These are phyloP conservation scores for Heliconius hermathena DNA, from an alignment of 1,140 invertebrate species.

Conservation along the genomic window DNA sequence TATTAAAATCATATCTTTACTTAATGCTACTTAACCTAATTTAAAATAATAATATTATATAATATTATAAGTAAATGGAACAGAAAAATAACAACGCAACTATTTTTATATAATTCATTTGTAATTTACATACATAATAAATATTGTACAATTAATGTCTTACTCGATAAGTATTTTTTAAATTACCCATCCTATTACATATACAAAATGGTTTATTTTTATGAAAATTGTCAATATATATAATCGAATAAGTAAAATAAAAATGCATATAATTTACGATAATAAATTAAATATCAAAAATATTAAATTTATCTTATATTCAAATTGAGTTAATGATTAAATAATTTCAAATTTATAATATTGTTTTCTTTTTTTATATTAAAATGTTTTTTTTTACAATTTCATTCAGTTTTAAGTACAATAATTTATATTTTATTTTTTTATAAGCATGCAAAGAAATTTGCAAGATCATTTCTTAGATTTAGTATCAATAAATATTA, in stretches of 20 bases:
- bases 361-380: too few relatives aligned
- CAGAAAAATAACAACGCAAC: neutral
- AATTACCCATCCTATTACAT: too few relatives aligned
- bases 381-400: too few relatives aligned
- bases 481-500: slow-evolving; percentile 6
- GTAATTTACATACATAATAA: slow-evolving; percentile 5
- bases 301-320: too few relatives aligned
- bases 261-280: too few relatives aligned
- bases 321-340: neutral
- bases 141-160: too few relatives aligned
- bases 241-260: too few relatives aligned
- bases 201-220: too few relatives aligned
- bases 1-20: neutral
- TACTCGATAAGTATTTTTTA: too few relatives aligned
- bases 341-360: neutral
- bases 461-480: neutral
- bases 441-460: neutral
- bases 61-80: neutral
- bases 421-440: neutral
- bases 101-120: neutral
- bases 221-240: too few relatives aligned
- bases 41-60: neutral
- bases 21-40: neutral
- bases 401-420: too few relatives aligned
- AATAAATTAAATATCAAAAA: too few relatives aligned